Conservation (phyloP, 2,113 vertebrate species). For the Sardina pilchardus region DNA sequence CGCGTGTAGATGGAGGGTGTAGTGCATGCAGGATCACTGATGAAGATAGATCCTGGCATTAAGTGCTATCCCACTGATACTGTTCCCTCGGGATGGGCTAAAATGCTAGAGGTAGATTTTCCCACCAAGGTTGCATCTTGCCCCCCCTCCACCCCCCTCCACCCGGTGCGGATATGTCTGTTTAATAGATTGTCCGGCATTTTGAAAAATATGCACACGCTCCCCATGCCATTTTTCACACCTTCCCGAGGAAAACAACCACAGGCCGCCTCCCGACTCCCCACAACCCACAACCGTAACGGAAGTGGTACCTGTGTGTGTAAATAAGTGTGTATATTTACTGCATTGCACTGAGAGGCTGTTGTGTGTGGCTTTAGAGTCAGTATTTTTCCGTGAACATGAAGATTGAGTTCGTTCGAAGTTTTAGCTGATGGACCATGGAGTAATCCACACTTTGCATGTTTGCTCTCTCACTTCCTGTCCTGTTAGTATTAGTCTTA, state of each 20-base stretch:
- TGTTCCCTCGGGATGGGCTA: slow-evolving; percentile 33
- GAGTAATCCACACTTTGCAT: neutral
- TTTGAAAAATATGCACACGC: slow-evolving; percentile 51
- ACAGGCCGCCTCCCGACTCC: neutral
- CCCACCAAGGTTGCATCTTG: slow-evolving; percentile 6
- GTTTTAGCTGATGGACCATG: neutral
- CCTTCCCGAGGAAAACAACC: slow-evolving; percentile 19
- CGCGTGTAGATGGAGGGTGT: neutral
- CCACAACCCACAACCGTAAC: neutral
- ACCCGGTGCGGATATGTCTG: slow-evolving; percentile 36
- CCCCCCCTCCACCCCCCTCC: neutral
- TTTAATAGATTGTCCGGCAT: slow-evolving; percentile 48
- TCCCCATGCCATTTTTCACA: slow-evolving; percentile 47
- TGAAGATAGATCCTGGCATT: slow-evolving; percentile 43
- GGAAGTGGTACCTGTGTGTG: neutral
- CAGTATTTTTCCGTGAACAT: neutral
- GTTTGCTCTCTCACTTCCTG: neutral
- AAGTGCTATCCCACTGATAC: slow-evolving; percentile 29
- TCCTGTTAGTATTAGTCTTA: neutral
- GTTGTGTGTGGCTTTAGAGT: neutral
- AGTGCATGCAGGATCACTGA: slow-evolving; percentile 25
- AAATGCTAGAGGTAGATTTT: slow-evolving; percentile 44
- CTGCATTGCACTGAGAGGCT: neutral
- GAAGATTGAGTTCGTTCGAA: slow-evolving; percentile 3
- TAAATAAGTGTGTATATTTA: neutral